Evolutionary conservation across 2,888 invertebrate species (phyloP), one percentile per base, ranked within the genome.

Genomic region (Leptothorax acervorum): DNA sequence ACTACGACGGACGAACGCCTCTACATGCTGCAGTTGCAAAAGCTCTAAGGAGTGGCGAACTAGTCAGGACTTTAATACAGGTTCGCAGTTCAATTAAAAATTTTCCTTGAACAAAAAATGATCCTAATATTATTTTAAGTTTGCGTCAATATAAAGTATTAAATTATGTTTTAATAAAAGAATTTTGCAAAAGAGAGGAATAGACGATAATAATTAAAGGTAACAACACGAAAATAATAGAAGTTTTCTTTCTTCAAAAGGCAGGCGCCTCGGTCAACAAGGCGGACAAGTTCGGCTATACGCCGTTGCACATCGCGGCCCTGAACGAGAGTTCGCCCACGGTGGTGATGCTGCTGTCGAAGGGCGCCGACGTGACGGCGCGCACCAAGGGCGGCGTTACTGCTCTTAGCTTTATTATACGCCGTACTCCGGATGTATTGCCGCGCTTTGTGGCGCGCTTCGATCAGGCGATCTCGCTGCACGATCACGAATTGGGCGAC

Each of bases 401-500:
- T 0, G 98, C 97, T 0, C 94, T 98, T 18, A 97, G 97, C 15
- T 98, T 98, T 91, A 97, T 98, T 82, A 97, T 98, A 1, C 96
- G 98, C n/a, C 96, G 98, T 88, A 98, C 98, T 0, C 98, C 98
- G 0, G 97, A 98, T 89, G 97, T 98, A 6, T 96, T 98, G 63
- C 97, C 97, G 0, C 96, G 97, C 75, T 96, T 97, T 78, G 94
- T 97, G 74, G 95, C 96, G 68, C 97, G 97, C 93, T 96, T 98
- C 65, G 97, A 98, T 90, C 96, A 97, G 55, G 97, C 97, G 0
- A 97, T 98, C 18, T 97, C 97, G 89, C 96, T 97, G 9, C 97
- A 97, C 91, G 98, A 98, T 92, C 98, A 98, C 91, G 98, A 98
- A 93, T 95, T 98, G 39, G 98, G 98, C 0, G 98, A 98, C 90